A percentile compares a stretch with the other conserved stretches of the same genome.
Conservation (phyloP, 2,113 vertebrate species). For the Cygnus atratus region DNA sequence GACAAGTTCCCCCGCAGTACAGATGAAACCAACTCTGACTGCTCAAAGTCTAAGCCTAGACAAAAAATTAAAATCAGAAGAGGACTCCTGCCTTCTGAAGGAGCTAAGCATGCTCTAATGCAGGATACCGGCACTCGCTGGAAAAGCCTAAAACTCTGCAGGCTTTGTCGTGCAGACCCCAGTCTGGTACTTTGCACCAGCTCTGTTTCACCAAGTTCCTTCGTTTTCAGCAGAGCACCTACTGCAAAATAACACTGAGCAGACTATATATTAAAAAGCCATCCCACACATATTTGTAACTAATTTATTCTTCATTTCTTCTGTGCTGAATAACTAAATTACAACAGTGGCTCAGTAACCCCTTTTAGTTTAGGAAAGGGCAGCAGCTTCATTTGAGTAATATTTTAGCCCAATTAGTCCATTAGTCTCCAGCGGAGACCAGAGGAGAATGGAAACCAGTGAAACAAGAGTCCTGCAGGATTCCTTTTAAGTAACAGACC, state of each 20-base stretch:
- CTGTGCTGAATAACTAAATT: conserved; percentile 73
- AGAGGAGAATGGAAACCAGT: conserved; percentile 54
- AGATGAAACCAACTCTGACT: neutral
- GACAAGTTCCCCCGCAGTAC: neutral
- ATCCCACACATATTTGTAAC: conserved; percentile 67
- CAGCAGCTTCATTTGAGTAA: conserved; percentile 74
- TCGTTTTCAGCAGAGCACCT: conserved; percentile 50
- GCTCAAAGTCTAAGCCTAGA: neutral
- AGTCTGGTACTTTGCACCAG: neutral
- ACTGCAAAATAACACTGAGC: conserved; percentile 59
- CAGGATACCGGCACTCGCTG: neutral
- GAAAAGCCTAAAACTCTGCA: neutral
- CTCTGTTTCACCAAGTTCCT: conserved; percentile 14
- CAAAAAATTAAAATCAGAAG: neutral
- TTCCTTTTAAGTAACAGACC: conserved; percentile 66
- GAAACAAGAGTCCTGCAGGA: conserved; percentile 55
- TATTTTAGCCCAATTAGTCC: conserved; percentile 74
- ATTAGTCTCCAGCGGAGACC: conserved; percentile 75
- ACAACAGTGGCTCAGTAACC: conserved; percentile 70
- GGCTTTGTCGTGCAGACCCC: neutral
- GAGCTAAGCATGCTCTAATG: neutral
- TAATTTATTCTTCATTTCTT: conserved; percentile 72
- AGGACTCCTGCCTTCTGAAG: neutral
- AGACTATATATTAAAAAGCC: conserved; percentile 63
- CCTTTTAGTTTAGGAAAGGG: conserved; percentile 72